phyloP scores from a whole-genome alignment of 2,888 invertebrate genomes.

The Cephus sareptanus region DNA sequence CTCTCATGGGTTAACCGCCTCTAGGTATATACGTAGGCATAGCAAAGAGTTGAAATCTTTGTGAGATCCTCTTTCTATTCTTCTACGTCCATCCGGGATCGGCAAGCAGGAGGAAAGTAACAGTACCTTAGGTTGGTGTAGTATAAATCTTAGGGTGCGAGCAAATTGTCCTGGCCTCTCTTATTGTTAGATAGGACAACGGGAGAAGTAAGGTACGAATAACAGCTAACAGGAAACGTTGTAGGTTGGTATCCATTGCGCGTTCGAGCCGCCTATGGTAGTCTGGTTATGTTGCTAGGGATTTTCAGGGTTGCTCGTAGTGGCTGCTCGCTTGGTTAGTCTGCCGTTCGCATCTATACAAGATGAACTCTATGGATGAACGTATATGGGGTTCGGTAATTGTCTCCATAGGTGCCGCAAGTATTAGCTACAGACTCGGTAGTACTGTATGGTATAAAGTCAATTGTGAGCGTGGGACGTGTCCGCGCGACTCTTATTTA shows the following conservation, averaged over 20 bases:
- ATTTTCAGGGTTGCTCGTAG: slow-evolving; percentile 9
- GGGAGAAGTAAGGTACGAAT: slow-evolving; percentile 40
- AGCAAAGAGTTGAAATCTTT: neutral
- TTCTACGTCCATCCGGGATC: slow-evolving; percentile 7
- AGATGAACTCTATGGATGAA: slow-evolving; percentile 54
- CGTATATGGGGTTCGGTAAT: slow-evolving; percentile 61
- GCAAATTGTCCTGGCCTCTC: slow-evolving; percentile 53
- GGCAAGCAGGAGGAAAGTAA: slow-evolving; percentile 12
- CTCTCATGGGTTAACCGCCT: neutral
- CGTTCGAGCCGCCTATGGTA: slow-evolving; percentile 34
- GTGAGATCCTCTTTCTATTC: neutral
- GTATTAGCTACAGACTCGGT: slow-evolving; percentile 34
- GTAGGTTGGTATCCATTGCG: slow-evolving; percentile 29
- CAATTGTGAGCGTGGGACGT: neutral
- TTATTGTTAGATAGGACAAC: slow-evolving; percentile 45
- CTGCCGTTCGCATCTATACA: slow-evolving; percentile 31
- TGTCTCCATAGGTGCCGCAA: slow-evolving; percentile 54
- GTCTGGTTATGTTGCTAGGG: slow-evolving; percentile 42
- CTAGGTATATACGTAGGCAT: neutral
- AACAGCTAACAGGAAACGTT: slow-evolving; percentile 61
- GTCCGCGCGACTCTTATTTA: neutral
- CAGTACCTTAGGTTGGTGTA: slow-evolving; percentile 21
- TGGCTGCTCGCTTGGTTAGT: neutral
- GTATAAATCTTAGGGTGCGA: slow-evolving; percentile 58
- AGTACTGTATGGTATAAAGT: neutral